Conservation (phyloP, 1,140 invertebrate species). For the Scylla paramamosain region DNA sequence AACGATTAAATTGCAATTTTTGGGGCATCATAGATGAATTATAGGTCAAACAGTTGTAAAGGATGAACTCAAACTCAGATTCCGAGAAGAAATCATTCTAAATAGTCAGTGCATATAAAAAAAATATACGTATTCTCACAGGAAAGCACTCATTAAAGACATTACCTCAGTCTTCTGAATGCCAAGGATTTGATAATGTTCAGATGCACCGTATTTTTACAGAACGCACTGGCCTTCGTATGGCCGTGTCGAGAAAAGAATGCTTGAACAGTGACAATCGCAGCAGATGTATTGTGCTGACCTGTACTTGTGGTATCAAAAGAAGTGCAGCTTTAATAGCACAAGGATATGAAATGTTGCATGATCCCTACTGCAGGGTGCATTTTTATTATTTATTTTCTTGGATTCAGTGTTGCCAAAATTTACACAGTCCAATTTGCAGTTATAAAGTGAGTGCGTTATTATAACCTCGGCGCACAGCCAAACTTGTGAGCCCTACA, state of each 20-base stretch:
- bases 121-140: too few species aligned
- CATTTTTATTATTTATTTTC: not conserved
- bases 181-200: slow-evolving; percentile 17
- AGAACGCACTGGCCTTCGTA: slow-evolving; percentile 33
- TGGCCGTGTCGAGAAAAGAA: not conserved
- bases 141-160: too few species aligned
- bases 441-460: not conserved
- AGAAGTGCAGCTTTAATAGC: not conserved
- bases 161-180: too few species aligned
- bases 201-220: not conserved
- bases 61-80: too few species aligned
- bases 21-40: too few species aligned
- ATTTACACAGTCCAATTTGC: not conserved
- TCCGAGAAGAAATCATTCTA: too few species aligned
- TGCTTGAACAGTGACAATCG: not conserved
- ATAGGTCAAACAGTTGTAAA: too few species aligned
- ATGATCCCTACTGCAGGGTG: not conserved
- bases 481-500: slow-evolving; percentile 25
- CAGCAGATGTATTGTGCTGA: slow-evolving; percentile 1
- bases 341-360: not conserved
- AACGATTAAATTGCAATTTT: too few species aligned
- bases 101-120: too few species aligned
- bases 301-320: slow-evolving; percentile 5
- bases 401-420: not conserved
- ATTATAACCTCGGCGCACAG: not conserved